Evolutionary conservation across 1,140 invertebrate species (phyloP).

Genomic region (Euwallacea similis): DNA sequence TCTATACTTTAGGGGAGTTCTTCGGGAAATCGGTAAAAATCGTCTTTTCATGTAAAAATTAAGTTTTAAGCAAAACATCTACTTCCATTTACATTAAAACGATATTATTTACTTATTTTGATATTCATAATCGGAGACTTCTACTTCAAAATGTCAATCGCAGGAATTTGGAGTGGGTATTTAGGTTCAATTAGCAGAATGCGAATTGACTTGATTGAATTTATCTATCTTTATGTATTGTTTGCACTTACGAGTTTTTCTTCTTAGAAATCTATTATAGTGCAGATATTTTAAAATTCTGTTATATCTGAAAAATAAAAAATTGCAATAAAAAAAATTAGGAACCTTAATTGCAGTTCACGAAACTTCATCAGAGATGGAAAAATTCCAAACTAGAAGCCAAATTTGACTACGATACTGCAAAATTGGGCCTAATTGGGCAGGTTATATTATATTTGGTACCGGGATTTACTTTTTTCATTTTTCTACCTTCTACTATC

Average conservation of each 20-base stretch:
- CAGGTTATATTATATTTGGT: conserved; percentile 79
- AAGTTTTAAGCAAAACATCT: no score
- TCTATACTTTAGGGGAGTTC: conserved; percentile 77
- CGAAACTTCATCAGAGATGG: conserved; percentile 72
- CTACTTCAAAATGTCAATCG: no score
- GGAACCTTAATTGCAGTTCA: conserved; percentile 59
- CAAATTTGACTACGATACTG: conserved; percentile 60
- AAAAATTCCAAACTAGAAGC: conserved; percentile 65
- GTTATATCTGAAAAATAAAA: no score
- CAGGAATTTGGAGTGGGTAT: no score
- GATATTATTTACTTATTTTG: no score
- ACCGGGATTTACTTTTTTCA: conserved; percentile 86
- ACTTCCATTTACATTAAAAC: no score
- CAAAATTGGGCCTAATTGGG: conserved; percentile 68
- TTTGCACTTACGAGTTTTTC: no score
- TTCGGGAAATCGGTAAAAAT: conserved; percentile 71
- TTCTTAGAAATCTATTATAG: not conserved
- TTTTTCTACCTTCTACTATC: conserved; percentile 88
- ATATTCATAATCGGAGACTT: no score
- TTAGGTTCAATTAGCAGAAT: not conserved
- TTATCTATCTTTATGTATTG: not conserved
- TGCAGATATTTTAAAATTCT: no score
- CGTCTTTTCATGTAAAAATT: not conserved
- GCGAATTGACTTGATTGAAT: not conserved
- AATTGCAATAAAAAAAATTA: not conserved